phyloP scores from a whole-genome alignment of 2,888 invertebrate species.

The Lingula anatina region DNA sequence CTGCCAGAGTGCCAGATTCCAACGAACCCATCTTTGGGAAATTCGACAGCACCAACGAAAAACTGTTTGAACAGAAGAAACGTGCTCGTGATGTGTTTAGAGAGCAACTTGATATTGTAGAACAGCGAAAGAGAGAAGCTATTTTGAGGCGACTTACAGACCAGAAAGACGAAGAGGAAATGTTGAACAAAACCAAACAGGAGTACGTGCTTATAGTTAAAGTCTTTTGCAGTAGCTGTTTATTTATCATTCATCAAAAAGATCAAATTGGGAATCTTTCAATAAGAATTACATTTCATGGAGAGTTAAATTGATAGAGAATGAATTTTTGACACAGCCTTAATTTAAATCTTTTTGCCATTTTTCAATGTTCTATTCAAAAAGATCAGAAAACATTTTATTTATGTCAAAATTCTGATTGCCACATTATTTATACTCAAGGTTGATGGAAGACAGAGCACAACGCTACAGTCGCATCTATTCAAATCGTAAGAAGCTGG shows the following conservation, averaged over 20 bases:
- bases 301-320: no score
- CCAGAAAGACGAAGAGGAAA: slow-evolving; percentile 45
- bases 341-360: no score
- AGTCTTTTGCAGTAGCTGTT: not conserved
- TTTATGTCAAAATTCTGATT: not conserved
- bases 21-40: slow-evolving; percentile 47
- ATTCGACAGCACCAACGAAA: slow-evolving; percentile 48
- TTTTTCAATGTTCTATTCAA: not conserved
- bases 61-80: slow-evolving; percentile 39
- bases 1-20: slow-evolving; percentile 39
- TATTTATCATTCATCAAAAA: not conserved
- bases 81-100: slow-evolving; percentile 42
- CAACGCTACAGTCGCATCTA: slow-evolving; percentile 28
- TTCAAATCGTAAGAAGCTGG: slow-evolving; percentile 32
- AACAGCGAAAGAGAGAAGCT: slow-evolving; percentile 45
- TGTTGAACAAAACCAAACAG: slow-evolving; percentile 34
- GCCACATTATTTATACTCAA: slow-evolving; percentile 9
- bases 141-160: slow-evolving; percentile 43
- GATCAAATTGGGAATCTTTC: not conserved
- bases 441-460: slow-evolving; percentile 39
- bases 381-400: not conserved
- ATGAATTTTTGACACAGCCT: no score
- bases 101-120: slow-evolving; percentile 45
- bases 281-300: no score
- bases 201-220: slow-evolving; percentile 30